phyloP scores from a whole-genome alignment of 2,888 invertebrate species.

The Keiferia lycopersicella region DNA sequence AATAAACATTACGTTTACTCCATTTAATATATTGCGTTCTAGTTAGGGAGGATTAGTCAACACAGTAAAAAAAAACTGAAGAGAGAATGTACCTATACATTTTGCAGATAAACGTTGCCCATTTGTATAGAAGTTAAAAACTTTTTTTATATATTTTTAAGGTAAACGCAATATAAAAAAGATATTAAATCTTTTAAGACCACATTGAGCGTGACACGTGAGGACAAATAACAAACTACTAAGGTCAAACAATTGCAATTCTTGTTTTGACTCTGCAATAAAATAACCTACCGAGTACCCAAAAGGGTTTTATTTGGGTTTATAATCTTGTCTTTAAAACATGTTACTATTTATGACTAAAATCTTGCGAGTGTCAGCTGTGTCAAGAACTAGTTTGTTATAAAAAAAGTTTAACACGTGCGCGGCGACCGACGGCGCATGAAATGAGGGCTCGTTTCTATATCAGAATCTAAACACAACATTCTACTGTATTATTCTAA shows the following conservation, averaged over 20 bases:
- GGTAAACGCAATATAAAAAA: background rate
- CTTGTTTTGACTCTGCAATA: background rate
- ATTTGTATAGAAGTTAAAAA: background rate
- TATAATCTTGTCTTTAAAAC: background rate
- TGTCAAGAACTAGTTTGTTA: conserved; percentile 52
- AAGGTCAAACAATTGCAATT: conserved; percentile 12
- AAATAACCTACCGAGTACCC: background rate
- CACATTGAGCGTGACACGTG: background rate
- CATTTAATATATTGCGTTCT: background rate
- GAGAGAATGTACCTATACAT: background rate
- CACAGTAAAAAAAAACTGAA: background rate
- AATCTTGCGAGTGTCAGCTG: conserved; percentile 46
- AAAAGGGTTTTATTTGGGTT: background rate
- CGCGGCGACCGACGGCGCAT: conserved; percentile 27
- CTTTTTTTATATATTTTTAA: too few species aligned
- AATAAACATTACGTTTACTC: conserved; percentile 5
- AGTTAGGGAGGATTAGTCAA: conserved; percentile 1
- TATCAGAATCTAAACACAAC: background rate
- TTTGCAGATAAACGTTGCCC: background rate
- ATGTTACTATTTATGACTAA: background rate
- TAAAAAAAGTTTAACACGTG: conserved; percentile 49
- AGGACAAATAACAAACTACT: background rate
- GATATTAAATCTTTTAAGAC: background rate
- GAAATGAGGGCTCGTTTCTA: conserved; percentile 23
- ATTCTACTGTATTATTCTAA: background rate